phyloP scores from a whole-genome alignment of 2,888 invertebrate genomes.

The Ectobius pallidus region DNA sequence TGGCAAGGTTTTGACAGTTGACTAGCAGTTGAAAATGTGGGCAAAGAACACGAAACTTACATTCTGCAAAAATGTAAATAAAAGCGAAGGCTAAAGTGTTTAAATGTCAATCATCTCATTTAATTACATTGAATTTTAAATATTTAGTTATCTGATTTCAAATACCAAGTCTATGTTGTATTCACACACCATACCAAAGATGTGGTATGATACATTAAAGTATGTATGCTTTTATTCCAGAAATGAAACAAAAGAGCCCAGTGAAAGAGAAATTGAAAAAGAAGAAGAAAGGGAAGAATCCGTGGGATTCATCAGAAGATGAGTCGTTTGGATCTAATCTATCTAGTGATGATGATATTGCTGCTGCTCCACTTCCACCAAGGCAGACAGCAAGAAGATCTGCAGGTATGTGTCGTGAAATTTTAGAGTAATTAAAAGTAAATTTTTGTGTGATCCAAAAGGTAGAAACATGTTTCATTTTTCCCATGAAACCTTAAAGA shows the following conservation, averaged over 20 bases:
- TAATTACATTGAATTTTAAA: too few species aligned
- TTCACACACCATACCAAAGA: too few species aligned
- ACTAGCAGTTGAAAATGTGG: too few species aligned
- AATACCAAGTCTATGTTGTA: too few species aligned
- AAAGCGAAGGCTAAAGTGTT: too few species aligned
- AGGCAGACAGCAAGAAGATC: constrained; percentile 40
- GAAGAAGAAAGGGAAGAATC: constrained; percentile 54
- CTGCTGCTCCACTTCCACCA: constrained; percentile 13
- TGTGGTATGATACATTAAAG: too few species aligned
- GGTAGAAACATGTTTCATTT: background rate
- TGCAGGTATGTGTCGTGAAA: constrained; percentile 41
- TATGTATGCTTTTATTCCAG: background rate
- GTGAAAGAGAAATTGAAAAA: constrained; percentile 42
- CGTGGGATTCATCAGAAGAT: constrained; percentile 47
- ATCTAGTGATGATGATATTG: constrained; percentile 4
- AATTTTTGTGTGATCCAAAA: background rate
- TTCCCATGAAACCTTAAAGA: constrained; percentile 18
- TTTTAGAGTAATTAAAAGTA: background rate
- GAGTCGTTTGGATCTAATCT: background rate
- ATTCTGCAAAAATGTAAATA: too few species aligned
- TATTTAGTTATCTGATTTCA: too few species aligned
- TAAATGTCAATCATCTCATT: too few species aligned
- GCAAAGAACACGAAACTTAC: too few species aligned
- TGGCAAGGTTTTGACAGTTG: too few species aligned
- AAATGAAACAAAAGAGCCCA: background rate